Evolutionary conservation across 2,113 vertebrate species (phyloP), one percentile per base, ranked within the genome.

Genomic region (Entosphenus tridentatus): DNA sequence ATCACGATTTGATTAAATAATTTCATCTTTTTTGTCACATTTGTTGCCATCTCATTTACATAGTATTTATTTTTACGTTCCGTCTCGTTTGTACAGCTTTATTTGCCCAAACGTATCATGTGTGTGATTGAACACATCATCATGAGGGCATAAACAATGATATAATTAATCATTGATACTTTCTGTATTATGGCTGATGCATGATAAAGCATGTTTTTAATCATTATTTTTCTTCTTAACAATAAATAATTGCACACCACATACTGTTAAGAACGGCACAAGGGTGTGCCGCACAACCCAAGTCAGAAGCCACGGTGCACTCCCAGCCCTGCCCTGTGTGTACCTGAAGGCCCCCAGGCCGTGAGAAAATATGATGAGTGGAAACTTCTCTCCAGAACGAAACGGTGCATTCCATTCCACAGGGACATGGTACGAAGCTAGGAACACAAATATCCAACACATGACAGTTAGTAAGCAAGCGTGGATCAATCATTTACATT

Each of bases 291-390:
- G 73, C 14, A 69, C 9, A 9, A 14, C 10, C 17, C 2, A 39
- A 69, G 14, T 18, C 54, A 18, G n/a, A 16, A 69, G 14, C 10
- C 68, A 16, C 17, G 59, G 17, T n/a, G 14, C 14, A 65, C 8
- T 65, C 14, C 17, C 59, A 65, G 17, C 14, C 14, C 14, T 14
- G 17, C 14, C 17, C 59, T 83, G 8, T 16, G 12, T 70, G 73
- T 76, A 98, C 93, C 92, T 83, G 78, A 98, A 93, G 14, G 87
- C 90, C 78, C 90, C 92, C 2, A 98, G 84, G 70, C 93, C 93
- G 11, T 96, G 92, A 67, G 90, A 95, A 77, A 98, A 95, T 74
- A 98, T 68, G 9, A 98, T 72, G 2, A 96, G 77, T 8, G 93
- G 93, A 57, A 87, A 93, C 78, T 85, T 88, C 72, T 78, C 85